Base-by-base conservation (phyloP, 2,113 vertebrate genomes). In the Gambusia holbrooki region DNA sequence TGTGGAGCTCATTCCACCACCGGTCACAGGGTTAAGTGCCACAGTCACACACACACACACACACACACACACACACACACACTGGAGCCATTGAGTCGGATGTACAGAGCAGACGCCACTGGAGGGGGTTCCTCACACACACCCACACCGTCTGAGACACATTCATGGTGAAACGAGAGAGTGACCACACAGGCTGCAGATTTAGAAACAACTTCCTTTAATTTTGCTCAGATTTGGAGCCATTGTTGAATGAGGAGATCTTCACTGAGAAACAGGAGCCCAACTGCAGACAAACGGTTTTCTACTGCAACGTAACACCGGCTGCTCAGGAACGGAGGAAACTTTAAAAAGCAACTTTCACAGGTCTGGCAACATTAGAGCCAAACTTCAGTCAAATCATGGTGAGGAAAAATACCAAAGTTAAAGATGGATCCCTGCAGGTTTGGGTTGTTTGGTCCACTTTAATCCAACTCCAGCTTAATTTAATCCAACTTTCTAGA, bases 1-100 rank as follows among this genome's bases (percentile, higher is more conserved):
- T 79, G 83, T 88, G 85, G 79, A 81, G 87, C 83, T 90, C 89
- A 89, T 90, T 92, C 86, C 90, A 73, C 85, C 73, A 85, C 73
- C 80, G 91, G 92, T 93, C 92, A 91, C 78, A 74, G 84, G 92
- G 92, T 93, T 92, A 93, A 93, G 93, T 92, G 93, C 82, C 73
- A 62, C 82, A 89, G 85, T 83, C 90, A 88, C 79, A 91, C 85
- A 90, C 84, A 86, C 85, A 90, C 84, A 89, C 32, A 64, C 89
- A 91, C 86, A 90, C 84, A 86, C 85, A 90, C 84, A 88, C 32
- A 62, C 89, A 87, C 19, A 90, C 85, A 89, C 33, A 78, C 88
- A 87, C 81, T 92, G 86, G 90, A 88, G 84, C 92, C 90, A 90
- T 91, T 91, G 87, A 92, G 87, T 84, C 82, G 62, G 80, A 80